These are phyloP conservation scores for Telmatherina bonti DNA, from an alignment of 2,797 vertebrate species.

Conservation along the genomic window DNA sequence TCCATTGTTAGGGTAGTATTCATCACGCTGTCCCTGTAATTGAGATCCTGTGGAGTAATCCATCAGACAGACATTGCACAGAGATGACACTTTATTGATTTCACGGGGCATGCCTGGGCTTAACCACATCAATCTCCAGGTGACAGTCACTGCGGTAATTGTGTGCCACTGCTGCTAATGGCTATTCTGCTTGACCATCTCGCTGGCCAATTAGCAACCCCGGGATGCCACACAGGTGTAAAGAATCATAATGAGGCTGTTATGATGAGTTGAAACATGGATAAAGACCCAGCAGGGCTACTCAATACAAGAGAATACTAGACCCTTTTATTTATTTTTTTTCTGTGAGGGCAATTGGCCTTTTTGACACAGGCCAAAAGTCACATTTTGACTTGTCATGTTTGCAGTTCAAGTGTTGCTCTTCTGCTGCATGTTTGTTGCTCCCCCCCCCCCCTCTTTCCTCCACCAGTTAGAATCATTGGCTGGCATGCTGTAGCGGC, in stretches of 20 bases:
- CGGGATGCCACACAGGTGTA: conserved; percentile 53
- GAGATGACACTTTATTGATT: conserved; percentile 82
- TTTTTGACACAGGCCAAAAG: conserved; percentile 34
- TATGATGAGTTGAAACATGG: conserved; percentile 29
- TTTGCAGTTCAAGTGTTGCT: conserved; percentile 18
- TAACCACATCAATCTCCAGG: conserved; percentile 74
- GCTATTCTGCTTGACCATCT: conserved; percentile 67
- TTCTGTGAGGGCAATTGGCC: conserved; percentile 31
- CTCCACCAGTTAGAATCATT: conserved; percentile 50
- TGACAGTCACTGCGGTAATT: conserved; percentile 72
- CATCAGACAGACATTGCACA: conserved; percentile 69
- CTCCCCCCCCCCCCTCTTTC: conserved; percentile 4
- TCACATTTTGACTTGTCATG: neutral
- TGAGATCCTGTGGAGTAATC: conserved; percentile 76
- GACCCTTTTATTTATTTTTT: conserved; percentile 33
- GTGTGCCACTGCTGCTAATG: conserved; percentile 67
- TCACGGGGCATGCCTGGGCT: conserved; percentile 64
- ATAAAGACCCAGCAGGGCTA: conserved; percentile 13
- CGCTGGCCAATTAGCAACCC: conserved; percentile 68
- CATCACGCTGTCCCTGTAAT: conserved; percentile 73
- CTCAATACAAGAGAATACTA: conserved; percentile 22
- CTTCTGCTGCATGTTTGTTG: conserved; percentile 35
- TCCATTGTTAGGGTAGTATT: conserved; percentile 65
- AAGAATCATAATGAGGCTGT: conserved; percentile 62
- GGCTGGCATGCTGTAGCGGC: conserved; percentile 60